Conservation (phyloP, 1,140 invertebrate species). For the Trigoniulus corallinus region DNA sequence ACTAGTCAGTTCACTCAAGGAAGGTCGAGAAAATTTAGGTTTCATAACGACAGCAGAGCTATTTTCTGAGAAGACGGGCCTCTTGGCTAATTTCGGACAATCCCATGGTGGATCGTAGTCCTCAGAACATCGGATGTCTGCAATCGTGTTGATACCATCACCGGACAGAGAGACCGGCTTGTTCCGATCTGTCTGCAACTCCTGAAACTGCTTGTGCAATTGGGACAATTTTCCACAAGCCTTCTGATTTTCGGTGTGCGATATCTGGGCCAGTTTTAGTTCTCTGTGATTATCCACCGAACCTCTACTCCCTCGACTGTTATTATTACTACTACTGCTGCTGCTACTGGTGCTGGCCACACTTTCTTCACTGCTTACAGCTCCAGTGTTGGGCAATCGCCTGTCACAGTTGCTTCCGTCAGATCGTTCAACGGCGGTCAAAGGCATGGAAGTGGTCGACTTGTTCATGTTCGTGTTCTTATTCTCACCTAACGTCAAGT, state of each 20-base stretch:
- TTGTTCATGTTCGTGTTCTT: background rate
- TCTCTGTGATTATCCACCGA: no score
- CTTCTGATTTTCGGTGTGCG: no score
- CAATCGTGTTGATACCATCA: background rate
- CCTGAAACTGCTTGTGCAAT: no score
- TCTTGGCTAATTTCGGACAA: no score
- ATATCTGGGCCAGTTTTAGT: no score
- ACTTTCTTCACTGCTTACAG: conserved; percentile 54
- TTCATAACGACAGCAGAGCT: no score
- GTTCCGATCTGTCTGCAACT: no score
- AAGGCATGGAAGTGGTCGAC: conserved; percentile 20
- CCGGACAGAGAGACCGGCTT: no score
- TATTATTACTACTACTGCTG: conserved; percentile 28
- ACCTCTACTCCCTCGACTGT: conserved; percentile 6
- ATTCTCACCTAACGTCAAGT: background rate
- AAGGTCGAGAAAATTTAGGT: no score
- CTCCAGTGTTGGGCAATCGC: conserved; percentile 27
- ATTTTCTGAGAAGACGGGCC: no score
- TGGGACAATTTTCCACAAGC: background rate
- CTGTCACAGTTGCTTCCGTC: conserved; percentile 30
- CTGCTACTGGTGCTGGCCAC: conserved; percentile 61
- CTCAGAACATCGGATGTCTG: conserved; percentile 8
- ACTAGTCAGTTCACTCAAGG: no score
- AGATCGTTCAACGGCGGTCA: conserved; percentile 32
- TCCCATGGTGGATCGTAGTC: conserved; percentile 17